Evolutionary conservation across 2,113 vertebrate genomes (phyloP).

Genomic region (Potamarius usumacintae): DNA sequence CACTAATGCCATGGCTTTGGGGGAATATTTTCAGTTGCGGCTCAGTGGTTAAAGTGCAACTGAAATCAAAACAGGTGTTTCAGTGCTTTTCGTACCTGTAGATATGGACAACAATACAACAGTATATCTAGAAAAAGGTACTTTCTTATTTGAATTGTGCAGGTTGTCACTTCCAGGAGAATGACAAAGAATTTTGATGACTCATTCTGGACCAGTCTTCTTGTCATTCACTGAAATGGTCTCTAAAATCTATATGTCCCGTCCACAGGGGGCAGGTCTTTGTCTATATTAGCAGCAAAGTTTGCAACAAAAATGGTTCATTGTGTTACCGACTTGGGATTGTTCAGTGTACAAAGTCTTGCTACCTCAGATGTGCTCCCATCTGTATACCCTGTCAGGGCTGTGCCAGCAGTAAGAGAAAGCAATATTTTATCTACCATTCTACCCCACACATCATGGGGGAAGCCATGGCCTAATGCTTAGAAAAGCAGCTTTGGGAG

Average conservation of each 20-base stretch:
- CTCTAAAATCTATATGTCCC: not conserved
- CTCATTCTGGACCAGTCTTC: not conserved
- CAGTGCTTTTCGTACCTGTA: not conserved
- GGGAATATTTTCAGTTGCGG: not conserved
- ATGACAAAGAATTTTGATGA: not conserved
- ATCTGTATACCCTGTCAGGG: not conserved
- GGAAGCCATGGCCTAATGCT: no score
- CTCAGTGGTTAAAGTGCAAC: not conserved
- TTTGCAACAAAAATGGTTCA: not conserved
- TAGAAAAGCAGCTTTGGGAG: no score
- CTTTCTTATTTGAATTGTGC: not conserved
- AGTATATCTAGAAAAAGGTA: not conserved
- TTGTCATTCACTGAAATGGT: not conserved
- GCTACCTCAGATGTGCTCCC: not conserved
- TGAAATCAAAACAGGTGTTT: not conserved
- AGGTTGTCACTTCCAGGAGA: not conserved
- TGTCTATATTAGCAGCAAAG: not conserved
- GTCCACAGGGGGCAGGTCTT: not conserved
- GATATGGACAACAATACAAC: not conserved
- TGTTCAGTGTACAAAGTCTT: not conserved
- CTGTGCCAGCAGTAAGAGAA: not conserved
- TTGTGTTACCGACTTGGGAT: not conserved
- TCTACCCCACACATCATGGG: not conserved
- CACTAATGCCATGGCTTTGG: conserved; percentile 35
- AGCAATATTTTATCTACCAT: not conserved